These are phyloP conservation scores for Sapajus apella DNA, from an alignment of 2,113 vertebrate genomes.

Conservation along the genomic window DNA sequence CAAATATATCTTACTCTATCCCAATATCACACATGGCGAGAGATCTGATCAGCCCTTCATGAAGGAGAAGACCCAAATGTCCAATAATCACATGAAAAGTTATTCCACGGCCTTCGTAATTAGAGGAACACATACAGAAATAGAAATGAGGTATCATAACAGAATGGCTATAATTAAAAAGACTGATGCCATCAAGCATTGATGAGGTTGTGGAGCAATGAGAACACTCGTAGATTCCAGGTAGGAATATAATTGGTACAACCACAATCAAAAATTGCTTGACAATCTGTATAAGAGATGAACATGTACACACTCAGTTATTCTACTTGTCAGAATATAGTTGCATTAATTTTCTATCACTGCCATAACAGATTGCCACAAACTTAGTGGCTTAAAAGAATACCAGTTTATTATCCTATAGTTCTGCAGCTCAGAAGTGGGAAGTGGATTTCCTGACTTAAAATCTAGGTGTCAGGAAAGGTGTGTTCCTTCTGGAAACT, in stretches of 20 bases:
- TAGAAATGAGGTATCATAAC: not conserved
- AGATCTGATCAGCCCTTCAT: not conserved
- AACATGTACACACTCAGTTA: not conserved
- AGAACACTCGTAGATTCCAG: not conserved
- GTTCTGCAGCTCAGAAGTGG: not conserved
- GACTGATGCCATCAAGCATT: not conserved
- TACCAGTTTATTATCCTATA: not conserved
- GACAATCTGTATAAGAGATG: not conserved
- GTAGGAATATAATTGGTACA: not conserved
- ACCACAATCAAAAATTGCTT: not conserved
- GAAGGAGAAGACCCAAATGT: not conserved
- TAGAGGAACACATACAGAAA: not conserved
- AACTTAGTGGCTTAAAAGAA: not conserved
- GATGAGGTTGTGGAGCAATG: fast-evolving
- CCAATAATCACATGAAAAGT: not conserved
- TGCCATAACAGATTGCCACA: not conserved
- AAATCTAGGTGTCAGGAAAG: not conserved
- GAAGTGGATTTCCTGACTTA: not conserved
- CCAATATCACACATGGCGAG: not conserved
- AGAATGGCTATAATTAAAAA: not conserved
- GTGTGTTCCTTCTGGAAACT: not conserved
- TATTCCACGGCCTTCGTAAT: not conserved
- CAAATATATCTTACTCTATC: not conserved
- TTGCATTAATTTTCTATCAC: not conserved
- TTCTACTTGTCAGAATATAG: not conserved